Percentiles rank a stretch among this genome's conserved stretches.
Conservation (phyloP, 2,797 vertebrate species). For the Potorous gilbertii region DNA sequence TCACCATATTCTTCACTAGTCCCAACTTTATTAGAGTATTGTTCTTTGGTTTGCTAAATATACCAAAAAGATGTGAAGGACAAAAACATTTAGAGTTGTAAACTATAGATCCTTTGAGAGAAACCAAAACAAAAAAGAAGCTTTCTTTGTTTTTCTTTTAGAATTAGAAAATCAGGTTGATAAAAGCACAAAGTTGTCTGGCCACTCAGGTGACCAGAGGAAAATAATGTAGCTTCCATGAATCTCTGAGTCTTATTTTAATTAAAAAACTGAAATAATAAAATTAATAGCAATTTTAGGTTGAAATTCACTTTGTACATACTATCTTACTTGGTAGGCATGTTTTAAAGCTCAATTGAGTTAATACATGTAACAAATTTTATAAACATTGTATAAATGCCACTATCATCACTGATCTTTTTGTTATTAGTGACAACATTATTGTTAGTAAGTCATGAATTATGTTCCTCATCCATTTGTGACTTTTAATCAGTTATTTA, state of each 20-base stretch:
- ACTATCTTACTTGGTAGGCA: background rate
- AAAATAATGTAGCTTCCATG: background rate
- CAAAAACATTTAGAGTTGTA: constrained; percentile 50
- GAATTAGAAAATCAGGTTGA: constrained; percentile 30
- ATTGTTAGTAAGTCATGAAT: background rate
- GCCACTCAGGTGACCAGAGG: background rate
- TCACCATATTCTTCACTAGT: constrained; percentile 18
- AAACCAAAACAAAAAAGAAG: background rate
- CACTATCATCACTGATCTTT: background rate
- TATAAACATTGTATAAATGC: background rate
- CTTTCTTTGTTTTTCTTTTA: constrained; percentile 40
- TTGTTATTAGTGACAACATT: background rate
- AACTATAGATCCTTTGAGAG: constrained; percentile 24
- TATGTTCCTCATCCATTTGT: background rate
- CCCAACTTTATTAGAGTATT: background rate
- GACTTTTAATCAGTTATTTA: background rate
- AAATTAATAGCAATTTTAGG: background rate
- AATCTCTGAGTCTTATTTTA: background rate
- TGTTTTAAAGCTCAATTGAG: background rate
- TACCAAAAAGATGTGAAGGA: constrained; percentile 42
- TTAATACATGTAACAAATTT: background rate
- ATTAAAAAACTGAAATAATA: background rate
- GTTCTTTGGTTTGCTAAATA: constrained; percentile 47
- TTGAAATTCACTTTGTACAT: background rate
- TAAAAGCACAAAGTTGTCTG: background rate